Conservation (phyloP, 2,113 vertebrate species). For the Lonchura striata region DNA sequence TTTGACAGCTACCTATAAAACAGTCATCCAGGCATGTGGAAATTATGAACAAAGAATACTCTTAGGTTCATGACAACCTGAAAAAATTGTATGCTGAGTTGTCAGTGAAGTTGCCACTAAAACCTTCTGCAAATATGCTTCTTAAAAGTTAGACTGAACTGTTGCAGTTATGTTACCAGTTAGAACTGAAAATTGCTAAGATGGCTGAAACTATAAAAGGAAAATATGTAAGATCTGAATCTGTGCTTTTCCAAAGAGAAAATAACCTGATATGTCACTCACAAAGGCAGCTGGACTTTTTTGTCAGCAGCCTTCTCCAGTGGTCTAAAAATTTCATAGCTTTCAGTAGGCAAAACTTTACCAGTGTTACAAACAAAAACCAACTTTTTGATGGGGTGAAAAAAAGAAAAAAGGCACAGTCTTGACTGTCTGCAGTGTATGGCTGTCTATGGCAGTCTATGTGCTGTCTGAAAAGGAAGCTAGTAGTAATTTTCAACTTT, state of each 20-base stretch:
- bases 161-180: not conserved
- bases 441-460: not conserved
- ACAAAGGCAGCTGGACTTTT: not conserved
- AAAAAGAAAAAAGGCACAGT: accelerated
- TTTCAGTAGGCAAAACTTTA: not conserved
- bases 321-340: not conserved
- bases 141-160: not conserved
- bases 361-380: not conserved
- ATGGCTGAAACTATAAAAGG: not conserved
- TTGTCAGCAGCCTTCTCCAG: not conserved
- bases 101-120: not conserved
- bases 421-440: not conserved
- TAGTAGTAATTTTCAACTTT: not conserved
- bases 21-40: not conserved
- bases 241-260: not conserved
- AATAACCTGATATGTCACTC: not conserved
- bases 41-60: not conserved
- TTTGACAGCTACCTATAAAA: not conserved
- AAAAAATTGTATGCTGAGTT: constrained; percentile 18
- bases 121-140: not conserved
- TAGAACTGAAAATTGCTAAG: not conserved
- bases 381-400: not conserved
- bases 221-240: not conserved
- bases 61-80: constrained; percentile 24
- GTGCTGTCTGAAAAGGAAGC: not conserved